Evolutionary conservation across 2,888 invertebrate species (phyloP).

Genomic region (Polyploca ridens): DNA sequence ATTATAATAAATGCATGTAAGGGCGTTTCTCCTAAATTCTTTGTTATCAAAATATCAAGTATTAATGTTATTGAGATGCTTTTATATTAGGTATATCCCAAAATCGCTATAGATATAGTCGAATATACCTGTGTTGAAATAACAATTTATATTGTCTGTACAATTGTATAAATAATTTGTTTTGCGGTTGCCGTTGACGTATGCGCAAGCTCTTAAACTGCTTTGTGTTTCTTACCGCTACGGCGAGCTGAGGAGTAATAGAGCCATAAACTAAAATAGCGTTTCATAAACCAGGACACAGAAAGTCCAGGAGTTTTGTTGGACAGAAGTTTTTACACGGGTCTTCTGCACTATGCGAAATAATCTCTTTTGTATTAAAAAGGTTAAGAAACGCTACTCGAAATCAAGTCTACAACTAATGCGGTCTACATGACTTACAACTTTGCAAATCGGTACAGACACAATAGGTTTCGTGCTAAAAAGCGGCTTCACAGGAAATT

Average conservation of each 20-base stretch:
- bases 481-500: conserved; percentile 45
- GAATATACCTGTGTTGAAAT: background rate
- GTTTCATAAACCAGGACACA: background rate
- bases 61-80: background rate
- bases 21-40: background rate
- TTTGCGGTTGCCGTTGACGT: background rate
- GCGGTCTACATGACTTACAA: conserved; percentile 25
- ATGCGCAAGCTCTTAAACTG: background rate
- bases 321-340: background rate
- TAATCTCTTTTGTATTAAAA: background rate
- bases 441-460: conserved; percentile 16
- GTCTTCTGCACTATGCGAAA: too few relatives aligned
- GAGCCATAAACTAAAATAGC: background rate
- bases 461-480: conserved; percentile 23
- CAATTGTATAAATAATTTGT: background rate
- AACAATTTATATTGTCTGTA: background rate
- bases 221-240: background rate
- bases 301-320: background rate
- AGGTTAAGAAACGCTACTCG: background rate
- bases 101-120: background rate
- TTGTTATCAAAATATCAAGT: background rate
- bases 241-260: background rate
- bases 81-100: background rate
- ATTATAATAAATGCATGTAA: too few relatives aligned
- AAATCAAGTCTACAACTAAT: background rate